Conservation (phyloP, 2,113 vertebrate genomes). For the Thalassoma bifasciatum region DNA sequence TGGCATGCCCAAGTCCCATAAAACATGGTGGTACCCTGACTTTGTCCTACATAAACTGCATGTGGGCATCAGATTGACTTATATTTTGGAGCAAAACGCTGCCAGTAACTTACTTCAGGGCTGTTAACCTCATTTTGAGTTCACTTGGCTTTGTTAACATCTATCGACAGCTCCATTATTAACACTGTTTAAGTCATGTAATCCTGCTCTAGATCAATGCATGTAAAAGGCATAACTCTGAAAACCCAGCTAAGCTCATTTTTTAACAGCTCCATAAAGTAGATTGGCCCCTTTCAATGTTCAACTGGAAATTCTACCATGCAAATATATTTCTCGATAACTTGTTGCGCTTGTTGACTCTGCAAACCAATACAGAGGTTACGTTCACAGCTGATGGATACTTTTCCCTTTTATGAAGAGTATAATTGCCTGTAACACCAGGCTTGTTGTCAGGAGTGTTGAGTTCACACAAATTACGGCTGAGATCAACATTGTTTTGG, state of each 20-base stretch:
- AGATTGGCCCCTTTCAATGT: slow-evolving; percentile 22
- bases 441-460: slow-evolving; percentile 41
- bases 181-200: slow-evolving; percentile 31
- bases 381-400: slow-evolving; percentile 26
- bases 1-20: slow-evolving; percentile 5
- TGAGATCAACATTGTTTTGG: slow-evolving; percentile 57
- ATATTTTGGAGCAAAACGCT: slow-evolving; percentile 4
- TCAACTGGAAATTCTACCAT: slow-evolving; percentile 21
- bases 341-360: slow-evolving; percentile 23
- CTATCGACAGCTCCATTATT: slow-evolving; percentile 17
- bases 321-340: slow-evolving; percentile 7
- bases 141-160: slow-evolving; percentile 39
- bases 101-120: slow-evolving; percentile 21
- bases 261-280: slow-evolving; percentile 31
- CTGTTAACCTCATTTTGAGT: slow-evolving; percentile 28
- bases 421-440: slow-evolving; percentile 48
- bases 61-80: slow-evolving; percentile 5
- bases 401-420: slow-evolving; percentile 33
- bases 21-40: neutral
- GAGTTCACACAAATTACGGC: slow-evolving; percentile 53
- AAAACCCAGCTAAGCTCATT: slow-evolving; percentile 37
- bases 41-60: neutral
- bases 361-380: neutral
- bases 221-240: slow-evolving; percentile 45
- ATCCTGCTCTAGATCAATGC: slow-evolving; percentile 47